Evolutionary conservation across 2,113 vertebrate species (phyloP), one percentile per base, ranked within the genome.

Genomic region (Orycteropus afer): DNA sequence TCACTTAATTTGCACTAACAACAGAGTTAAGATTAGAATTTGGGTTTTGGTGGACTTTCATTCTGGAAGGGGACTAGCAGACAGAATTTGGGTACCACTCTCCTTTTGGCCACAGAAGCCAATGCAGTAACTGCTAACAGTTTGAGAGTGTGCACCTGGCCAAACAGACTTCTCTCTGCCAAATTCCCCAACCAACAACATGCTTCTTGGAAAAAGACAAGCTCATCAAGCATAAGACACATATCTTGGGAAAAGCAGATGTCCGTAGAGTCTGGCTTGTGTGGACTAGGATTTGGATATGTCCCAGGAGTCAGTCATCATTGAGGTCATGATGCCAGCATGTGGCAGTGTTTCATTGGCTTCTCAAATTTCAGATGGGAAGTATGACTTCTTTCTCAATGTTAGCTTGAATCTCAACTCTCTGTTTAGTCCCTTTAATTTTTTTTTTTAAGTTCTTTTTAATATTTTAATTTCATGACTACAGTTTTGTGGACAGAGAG

Each of bases 281-380:
- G 15, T 1, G 9, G 32, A 53, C 45, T 0, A 25, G 67, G 59
- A 18, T 7, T 49, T 45, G 2, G 42, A 18, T 0, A 7, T 49
- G 11, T 45, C 37, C 14, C 4, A 23, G 85, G 69, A 61, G 86
- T 37, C 27, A 45, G 25, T 8, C 5, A 3, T 76, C 81, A 32
- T 0, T 0, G 17, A 32, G 4, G 55, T 18, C 27, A 61, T n/a
- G 1, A 3, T 3, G 27, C 49, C 4, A 32, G 29, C 15, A 18
- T 6, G 0, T 10, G 42, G 29, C 12, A 63, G 11, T 12, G 37
- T 25, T 27, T 2, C n/a, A 25, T 59, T 12, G 18, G 59, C 67
- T 23, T 22, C 37, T 73, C 63, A 55, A 23, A 1, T 27, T 10
- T 25, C 37, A 18, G n/a, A 27, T 8, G 15, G 27, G 34, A 61